Percentiles rank a stretch among this genome's conserved stretches.
Conservation (phyloP, 2,113 vertebrate genomes). For the Motacilla alba region DNA sequence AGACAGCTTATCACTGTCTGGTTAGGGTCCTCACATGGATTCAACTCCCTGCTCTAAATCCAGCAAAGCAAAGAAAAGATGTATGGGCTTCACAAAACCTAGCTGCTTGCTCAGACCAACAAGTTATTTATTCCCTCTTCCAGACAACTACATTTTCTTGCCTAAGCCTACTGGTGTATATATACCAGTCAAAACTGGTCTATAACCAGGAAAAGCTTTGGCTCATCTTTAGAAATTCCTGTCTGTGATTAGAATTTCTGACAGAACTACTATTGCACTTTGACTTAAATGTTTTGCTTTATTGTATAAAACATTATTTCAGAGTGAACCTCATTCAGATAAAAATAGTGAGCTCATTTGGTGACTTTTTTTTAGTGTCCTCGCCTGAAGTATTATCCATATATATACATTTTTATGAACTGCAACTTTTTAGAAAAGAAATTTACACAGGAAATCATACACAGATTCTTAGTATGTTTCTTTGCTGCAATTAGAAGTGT, state of each 20-base stretch:
- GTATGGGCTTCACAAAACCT: neutral
- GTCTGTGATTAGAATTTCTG: slow-evolving; percentile 6
- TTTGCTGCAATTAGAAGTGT: neutral
- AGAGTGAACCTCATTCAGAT: neutral
- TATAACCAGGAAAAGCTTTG: slow-evolving; percentile 13
- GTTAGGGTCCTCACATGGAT: neutral
- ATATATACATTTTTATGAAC: neutral
- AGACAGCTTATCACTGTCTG: neutral
- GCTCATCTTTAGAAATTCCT: neutral
- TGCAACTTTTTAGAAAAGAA: neutral
- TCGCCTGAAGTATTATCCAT: neutral
- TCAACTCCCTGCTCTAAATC: neutral
- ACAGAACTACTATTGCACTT: neutral
- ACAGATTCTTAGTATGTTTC: neutral
- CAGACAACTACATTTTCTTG: slow-evolving; percentile 18
- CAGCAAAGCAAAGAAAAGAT: neutral
- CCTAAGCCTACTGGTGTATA: neutral
- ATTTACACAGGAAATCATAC: neutral
- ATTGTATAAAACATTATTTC: neutral
- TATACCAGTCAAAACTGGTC: neutral
- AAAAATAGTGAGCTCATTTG: neutral
- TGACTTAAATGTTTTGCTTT: neutral
- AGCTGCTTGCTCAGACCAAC: neutral
- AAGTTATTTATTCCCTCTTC: slow-evolving; percentile 5
- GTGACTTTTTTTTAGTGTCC: neutral